A percentile compares a stretch with the other conserved stretches of the same genome.
Evolutionary conservation across 2,888 invertebrate species (phyloP).

Genomic region (Drosophila neotestacea): DNA sequence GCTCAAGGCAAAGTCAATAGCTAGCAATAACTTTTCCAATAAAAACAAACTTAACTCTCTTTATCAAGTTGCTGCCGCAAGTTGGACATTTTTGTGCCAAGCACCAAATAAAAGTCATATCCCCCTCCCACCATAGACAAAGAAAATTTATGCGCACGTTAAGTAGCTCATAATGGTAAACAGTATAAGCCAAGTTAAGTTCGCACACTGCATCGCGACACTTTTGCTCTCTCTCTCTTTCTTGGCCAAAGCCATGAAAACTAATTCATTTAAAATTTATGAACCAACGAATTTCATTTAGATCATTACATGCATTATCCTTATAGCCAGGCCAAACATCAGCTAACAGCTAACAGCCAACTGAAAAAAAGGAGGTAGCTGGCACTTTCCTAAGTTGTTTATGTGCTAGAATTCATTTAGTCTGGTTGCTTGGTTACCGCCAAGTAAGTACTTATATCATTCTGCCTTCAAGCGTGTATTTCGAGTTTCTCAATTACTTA

Average conservation of each 20-base stretch:
- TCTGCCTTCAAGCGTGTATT: neutral
- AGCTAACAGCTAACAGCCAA: neutral
- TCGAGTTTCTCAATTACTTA: constrained; percentile 4
- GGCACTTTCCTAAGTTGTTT: constrained; percentile 45
- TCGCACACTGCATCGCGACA: constrained; percentile 44
- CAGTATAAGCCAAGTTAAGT: constrained; percentile 43
- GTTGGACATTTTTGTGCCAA: constrained; percentile 54
- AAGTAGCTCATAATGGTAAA: constrained; percentile 62
- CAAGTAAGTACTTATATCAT: constrained; percentile 14
- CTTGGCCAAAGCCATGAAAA: constrained; percentile 57
- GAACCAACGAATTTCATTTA: constrained; percentile 61
- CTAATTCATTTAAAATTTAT: constrained; percentile 78
- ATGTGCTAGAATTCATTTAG: constrained; percentile 30
- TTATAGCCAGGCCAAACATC: constrained; percentile 6
- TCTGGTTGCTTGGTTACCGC: constrained; percentile 42
- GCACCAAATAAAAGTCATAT: constrained; percentile 61
- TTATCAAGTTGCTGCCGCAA: neutral
- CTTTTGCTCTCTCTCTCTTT: constrained; percentile 25
- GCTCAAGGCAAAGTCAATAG: constrained; percentile 12
- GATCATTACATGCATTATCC: constrained; percentile 52
- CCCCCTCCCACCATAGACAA: neutral
- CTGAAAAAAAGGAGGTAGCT: constrained; percentile 2
- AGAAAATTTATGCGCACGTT: constrained; percentile 66
- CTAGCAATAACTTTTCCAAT: constrained; percentile 36
- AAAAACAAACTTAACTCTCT: constrained; percentile 33